A percentile compares a stretch with the other conserved stretches of the same genome.
Evolutionary conservation across 2,113 vertebrate species (phyloP).

Genomic region (Crotalus horridus): DNA sequence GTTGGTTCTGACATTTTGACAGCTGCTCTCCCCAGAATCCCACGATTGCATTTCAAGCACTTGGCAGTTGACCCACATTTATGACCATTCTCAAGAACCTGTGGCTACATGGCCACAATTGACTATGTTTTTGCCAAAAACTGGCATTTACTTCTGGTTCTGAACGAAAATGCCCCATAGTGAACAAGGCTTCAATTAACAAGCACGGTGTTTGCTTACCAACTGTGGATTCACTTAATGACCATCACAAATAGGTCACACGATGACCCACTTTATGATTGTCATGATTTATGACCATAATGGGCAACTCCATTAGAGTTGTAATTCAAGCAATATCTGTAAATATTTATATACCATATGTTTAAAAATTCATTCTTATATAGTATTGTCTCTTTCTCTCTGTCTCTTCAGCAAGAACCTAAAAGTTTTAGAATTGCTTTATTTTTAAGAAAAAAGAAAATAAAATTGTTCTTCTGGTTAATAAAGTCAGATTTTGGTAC

Average conservation of each 20-base stretch:
- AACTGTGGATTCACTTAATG: background rate
- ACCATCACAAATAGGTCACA: background rate
- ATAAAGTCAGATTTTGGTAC: background rate
- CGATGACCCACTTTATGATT: background rate
- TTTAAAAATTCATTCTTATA: background rate
- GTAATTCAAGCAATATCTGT: background rate
- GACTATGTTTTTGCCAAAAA: no score
- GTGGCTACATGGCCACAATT: background rate
- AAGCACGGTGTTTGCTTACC: no score
- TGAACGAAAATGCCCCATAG: no score
- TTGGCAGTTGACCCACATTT: constrained; percentile 45
- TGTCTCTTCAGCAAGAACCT: background rate
- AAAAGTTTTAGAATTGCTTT: background rate
- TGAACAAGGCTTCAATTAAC: no score
- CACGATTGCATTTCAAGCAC: constrained; percentile 15
- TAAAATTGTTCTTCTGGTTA: background rate
- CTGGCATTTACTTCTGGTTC: no score
- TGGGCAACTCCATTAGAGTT: background rate
- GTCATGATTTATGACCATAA: background rate
- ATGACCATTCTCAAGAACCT: background rate
- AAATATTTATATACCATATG: background rate
- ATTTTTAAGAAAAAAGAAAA: background rate
- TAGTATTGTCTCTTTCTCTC: background rate
- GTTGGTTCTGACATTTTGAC: constrained; percentile 48
- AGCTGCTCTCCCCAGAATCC: constrained; percentile 33